phyloP scores from a whole-genome alignment of 1,140 invertebrate genomes.

The Drosophila insularis region DNA sequence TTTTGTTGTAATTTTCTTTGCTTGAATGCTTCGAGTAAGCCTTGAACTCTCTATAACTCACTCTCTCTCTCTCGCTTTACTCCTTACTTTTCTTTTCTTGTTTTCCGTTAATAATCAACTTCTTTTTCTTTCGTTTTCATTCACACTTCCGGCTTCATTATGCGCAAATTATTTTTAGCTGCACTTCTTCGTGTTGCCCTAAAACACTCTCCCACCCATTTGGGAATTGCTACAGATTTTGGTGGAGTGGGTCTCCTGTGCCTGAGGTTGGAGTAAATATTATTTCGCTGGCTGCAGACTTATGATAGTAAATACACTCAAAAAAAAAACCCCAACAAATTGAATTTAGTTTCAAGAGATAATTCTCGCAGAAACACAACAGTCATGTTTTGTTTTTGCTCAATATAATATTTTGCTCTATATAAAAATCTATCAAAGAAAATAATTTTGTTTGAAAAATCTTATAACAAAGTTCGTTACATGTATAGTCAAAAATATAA shows the following conservation, averaged over 20 bases:
- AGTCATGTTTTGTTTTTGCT: no score
- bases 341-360: not conserved
- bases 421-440: no score
- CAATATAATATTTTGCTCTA: no score
- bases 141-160: constrained; percentile 80
- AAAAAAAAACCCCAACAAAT: not conserved
- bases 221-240: constrained; percentile 9
- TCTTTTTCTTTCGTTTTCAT: constrained; percentile 70
- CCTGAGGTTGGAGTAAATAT: constrained; percentile 45
- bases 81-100: constrained; percentile 27
- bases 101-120: constrained; percentile 69
- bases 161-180: constrained; percentile 78
- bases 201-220: not conserved
- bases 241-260: not conserved
- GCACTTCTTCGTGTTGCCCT: constrained; percentile 47
- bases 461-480: no score
- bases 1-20: constrained; percentile 72
- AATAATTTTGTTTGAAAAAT: no score
- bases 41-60: not conserved
- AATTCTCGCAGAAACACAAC: no score
- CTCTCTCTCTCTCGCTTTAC: not conserved
- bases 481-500: no score
- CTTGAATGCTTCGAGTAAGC: constrained; percentile 50
- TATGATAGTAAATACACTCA: constrained; percentile 43
- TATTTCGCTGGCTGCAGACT: constrained; percentile 31